Conservation (phyloP, 37 sponge, comb jelly and placozoan genomes). For the Petrosia ficiformis region DNA sequence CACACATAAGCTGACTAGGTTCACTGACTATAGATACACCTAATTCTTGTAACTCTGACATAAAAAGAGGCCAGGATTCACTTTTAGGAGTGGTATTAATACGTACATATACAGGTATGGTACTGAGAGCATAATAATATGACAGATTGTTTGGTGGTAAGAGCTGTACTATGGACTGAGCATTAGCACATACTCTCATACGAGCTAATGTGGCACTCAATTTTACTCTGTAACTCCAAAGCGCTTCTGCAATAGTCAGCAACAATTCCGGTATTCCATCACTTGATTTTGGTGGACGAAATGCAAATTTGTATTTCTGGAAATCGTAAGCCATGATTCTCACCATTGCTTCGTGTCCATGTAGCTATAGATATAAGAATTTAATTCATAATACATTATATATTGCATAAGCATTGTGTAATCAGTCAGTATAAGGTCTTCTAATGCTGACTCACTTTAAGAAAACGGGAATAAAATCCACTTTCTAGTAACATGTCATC, state of each 20-base stretch:
- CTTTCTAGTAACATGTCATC: constrained; percentile 57
- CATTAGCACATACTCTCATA: constrained; percentile 47
- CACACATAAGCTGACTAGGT: background rate
- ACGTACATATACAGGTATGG: constrained; percentile 34
- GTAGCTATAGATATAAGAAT: constrained; percentile 40
- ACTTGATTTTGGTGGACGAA: constrained; percentile 22
- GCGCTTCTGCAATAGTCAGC: constrained; percentile 24
- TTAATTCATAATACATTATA: too few species aligned
- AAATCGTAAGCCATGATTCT: constrained; percentile 63
- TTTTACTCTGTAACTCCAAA: constrained; percentile 56
- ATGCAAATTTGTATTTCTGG: constrained; percentile 37
- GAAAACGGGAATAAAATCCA: constrained; percentile 44
- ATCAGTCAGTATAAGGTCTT: background rate
- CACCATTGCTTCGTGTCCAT: constrained; percentile 34
- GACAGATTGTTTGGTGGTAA: constrained; percentile 19
- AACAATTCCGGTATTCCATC: constrained; percentile 23
- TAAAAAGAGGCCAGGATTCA: constrained; percentile 1
- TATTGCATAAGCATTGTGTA: too few species aligned
- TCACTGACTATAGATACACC: background rate
- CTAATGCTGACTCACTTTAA: constrained; percentile 32
- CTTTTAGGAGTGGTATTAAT: constrained; percentile 19
- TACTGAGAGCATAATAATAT: background rate
- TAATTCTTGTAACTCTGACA: constrained; percentile 8
- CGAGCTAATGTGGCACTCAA: constrained; percentile 64
- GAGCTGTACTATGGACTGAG: constrained; percentile 24